These are phyloP conservation scores for Kradibia gibbosae DNA, from an alignment of 1,140 invertebrate species.

Conservation along the genomic window DNA sequence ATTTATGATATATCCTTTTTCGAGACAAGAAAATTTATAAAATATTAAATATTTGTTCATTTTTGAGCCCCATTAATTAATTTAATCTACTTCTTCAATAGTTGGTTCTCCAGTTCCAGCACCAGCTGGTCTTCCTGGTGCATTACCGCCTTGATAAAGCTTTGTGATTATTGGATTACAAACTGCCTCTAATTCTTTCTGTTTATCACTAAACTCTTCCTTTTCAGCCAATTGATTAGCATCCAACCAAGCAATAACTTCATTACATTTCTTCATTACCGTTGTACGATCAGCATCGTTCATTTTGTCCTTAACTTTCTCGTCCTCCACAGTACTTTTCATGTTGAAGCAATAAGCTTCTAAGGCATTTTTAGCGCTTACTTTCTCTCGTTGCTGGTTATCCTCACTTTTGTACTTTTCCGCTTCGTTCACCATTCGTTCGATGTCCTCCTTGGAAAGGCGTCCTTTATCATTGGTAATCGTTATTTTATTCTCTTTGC, in stretches of 20 bases:
- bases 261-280: conserved; percentile 69
- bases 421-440: conserved; percentile 83
- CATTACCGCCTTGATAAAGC: conserved; percentile 82
- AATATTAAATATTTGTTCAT: neutral
- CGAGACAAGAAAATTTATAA: conserved; percentile 2
- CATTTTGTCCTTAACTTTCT: conserved; percentile 68
- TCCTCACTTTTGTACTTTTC: conserved; percentile 79
- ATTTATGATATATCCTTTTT: neutral
- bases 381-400: conserved; percentile 78
- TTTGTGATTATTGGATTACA: conserved; percentile 89
- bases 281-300: conserved; percentile 61
- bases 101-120: conserved; percentile 74
- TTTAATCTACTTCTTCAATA: conserved; percentile 82
- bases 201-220: conserved; percentile 81
- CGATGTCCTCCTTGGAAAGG: conserved; percentile 85
- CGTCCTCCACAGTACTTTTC: conserved; percentile 74
- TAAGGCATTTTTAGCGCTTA: conserved; percentile 75
- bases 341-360: conserved; percentile 84
- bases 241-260: conserved; percentile 73
- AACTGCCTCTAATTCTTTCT: conserved; percentile 81
- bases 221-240: conserved; percentile 80
- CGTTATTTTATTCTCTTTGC: conserved; percentile 84
- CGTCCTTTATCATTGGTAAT: conserved; percentile 90
- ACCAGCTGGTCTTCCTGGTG: conserved; percentile 44
- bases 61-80: neutral